Evolutionary conservation across 2,113 vertebrate genomes (phyloP), one percentile per base, ranked within the genome.

Genomic region (Embiotoca jacksoni): DNA sequence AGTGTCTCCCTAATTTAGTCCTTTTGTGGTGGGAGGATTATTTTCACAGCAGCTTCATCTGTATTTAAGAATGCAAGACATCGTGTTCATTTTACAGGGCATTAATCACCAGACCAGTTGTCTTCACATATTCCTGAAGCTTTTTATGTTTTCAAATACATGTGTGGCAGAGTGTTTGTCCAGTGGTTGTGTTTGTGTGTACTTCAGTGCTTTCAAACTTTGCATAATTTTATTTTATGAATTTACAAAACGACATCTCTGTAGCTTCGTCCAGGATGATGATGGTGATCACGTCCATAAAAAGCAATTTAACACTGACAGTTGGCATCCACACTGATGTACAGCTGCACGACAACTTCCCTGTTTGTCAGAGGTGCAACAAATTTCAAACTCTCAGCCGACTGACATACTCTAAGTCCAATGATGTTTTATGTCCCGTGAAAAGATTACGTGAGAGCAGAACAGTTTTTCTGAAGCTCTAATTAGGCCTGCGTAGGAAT

Each of bases 161-260:
- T 36, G n/a, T 35, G 4, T 54, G 15, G 15, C 31, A 30, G 14
- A 7, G 39, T 52, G n/a, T 14, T 23, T 37, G 33, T 56, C 15
- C 30, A 7, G 31, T 16, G 39, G 8, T 31, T 30, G 32, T 49
- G n/a, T 55, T 33, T 55, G 47, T 37, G 31, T 41, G 50, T 62
- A 30, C 39, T 8, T 72, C 73, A 66, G 54, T 35, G 67, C 69
- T 54, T 39, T 54, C 7, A 14, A 15, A 33, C 60, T 23, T 59
- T 36, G 30, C 66, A 56, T 39, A 74, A 65, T 41, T 15, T 23
- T 13, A 5, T 35, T 30, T 33, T 10, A 6, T 55, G 47, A 3
- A 57, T 69, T 78, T 55, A 46, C 49, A 67, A 52, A 54, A 46
- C 37, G 37, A 37, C 33, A 47, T 54, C 52, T 41, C n/a, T 9